Conservation (phyloP, 2,888 invertebrate species). For the Drosophila barbarae region DNA sequence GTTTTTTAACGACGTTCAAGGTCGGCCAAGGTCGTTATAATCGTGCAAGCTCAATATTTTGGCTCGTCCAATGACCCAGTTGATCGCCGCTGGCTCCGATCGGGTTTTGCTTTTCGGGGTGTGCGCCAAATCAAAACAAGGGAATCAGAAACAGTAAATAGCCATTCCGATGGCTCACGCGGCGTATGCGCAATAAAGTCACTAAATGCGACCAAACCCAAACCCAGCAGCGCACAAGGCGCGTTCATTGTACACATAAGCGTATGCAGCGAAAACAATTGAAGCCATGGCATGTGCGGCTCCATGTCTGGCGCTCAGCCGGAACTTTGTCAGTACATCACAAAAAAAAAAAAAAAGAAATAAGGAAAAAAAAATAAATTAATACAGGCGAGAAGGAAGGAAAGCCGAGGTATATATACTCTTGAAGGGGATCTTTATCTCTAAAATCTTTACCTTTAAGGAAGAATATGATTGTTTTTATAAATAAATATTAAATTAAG, state of each 20-base stretch:
- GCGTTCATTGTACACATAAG: constrained; percentile 53
- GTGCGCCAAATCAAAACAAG: constrained; percentile 30
- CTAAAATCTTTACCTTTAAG: not conserved
- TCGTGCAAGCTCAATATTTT: constrained; percentile 23
- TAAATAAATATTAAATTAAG: not conserved
- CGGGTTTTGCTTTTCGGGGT: constrained; percentile 30
- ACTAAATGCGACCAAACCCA: constrained; percentile 42
- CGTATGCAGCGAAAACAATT: constrained; percentile 36
- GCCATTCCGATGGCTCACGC: constrained; percentile 46
- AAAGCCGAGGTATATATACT: not conserved
- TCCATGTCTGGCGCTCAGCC: constrained; percentile 55
- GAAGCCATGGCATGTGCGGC: constrained; percentile 32
- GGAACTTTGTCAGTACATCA: constrained; percentile 57
- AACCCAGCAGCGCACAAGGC: constrained; percentile 48
- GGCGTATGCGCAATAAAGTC: constrained; percentile 66
- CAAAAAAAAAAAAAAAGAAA: constrained; percentile 26
- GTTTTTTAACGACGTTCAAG: constrained; percentile 64
- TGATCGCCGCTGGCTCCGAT: constrained; percentile 39
- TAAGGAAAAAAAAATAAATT: constrained; percentile 8
- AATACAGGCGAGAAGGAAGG: not conserved
- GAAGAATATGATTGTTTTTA: not conserved
- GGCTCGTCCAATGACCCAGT: constrained; percentile 77
- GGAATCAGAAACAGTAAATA: constrained; percentile 25
- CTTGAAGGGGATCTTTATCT: not conserved
- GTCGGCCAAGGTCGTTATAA: constrained; percentile 77